Conservation (phyloP, 2,113 vertebrate species). For the Solea senegalensis region DNA sequence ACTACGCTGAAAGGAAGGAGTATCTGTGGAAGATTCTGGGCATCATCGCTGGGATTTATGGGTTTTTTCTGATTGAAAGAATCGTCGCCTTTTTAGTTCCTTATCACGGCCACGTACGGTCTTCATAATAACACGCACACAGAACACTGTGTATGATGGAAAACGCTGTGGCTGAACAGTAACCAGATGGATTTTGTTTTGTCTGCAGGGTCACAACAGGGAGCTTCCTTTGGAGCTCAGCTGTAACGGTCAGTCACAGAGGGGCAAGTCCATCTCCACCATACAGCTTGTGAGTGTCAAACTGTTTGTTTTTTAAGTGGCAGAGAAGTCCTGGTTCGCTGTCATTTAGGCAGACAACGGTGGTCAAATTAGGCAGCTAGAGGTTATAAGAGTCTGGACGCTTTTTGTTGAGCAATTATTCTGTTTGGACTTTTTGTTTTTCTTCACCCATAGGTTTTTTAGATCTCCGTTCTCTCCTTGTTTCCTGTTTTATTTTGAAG, state of each 20-base stretch:
- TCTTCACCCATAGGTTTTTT: too few relatives aligned
- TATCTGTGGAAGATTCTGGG: slow-evolving; percentile 91
- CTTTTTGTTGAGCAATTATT: too few relatives aligned
- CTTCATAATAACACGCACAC: neutral
- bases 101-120: slow-evolving; percentile 79
- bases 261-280: slow-evolving; percentile 88
- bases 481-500: too few relatives aligned
- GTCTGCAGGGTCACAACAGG: slow-evolving; percentile 83
- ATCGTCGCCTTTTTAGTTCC: slow-evolving; percentile 86
- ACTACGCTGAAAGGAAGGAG: slow-evolving; percentile 81
- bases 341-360: neutral
- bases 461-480: too few relatives aligned
- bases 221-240: slow-evolving; percentile 81
- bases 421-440: too few relatives aligned
- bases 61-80: slow-evolving; percentile 92
- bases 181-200: slow-evolving; percentile 24
- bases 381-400: too few relatives aligned
- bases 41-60: slow-evolving; percentile 90
- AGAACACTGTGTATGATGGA: neutral
- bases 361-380: neutral
- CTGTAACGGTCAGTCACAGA: slow-evolving; percentile 82
- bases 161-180: neutral
- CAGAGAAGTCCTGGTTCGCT: slow-evolving; percentile 15
- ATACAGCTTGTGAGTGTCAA: slow-evolving; percentile 89
- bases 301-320: too few relatives aligned